Base-by-base conservation (phyloP, 2,888 invertebrate species). In the Ichneumoninae sp. region DNA sequence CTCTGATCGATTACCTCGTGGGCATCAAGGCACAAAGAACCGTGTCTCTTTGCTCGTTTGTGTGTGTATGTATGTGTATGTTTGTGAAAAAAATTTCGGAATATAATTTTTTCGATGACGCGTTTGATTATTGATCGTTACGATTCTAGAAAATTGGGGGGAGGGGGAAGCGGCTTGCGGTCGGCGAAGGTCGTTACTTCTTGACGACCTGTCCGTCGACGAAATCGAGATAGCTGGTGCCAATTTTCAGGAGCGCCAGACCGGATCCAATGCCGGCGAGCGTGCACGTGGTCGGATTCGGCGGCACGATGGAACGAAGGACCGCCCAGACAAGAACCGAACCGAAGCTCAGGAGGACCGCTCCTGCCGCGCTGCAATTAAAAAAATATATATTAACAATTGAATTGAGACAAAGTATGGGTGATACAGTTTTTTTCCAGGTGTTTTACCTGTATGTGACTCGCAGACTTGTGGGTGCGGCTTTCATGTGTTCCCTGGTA, bases 271-370 rank as follows among this genome's bases (percentile, higher is more conserved):
- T 91, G 44, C 97, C 97, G 86, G 96, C 94, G 50, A 96, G 88
- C 44, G 96, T 96, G 87, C 96, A 96, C 33, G 97, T 89, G 5
- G 95, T 93, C 60, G 96, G 95, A 91, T 96, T 96, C 87, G 96
- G 95, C 0, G 97, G 97, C 66, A 98, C 94, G 52, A 97, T 94
- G 88, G 97, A 97, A 91, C 98, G 96, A 57, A 97, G 94, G 52
- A 98, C 96, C 8, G 98, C 98, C 97, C 98, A 98, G 86, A 97
- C 94, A 80, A 98, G 95, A 68, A 98, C 97, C 0, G 98, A 98
- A 16, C 98, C 98, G 91, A 98, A 96, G 87, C 97, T 97, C 95
- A 98, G 97, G 30, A 98, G 95, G 10, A 97, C 95, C 65, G 97
- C 96, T 74, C 97, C 97, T 82, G 97, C 94, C 60, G 94, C 93